Percentiles rank a stretch among this genome's conserved stretches.
These are phyloP conservation scores for Bolborhynchus lineola DNA, from an alignment of 2,113 vertebrate genomes.

Conservation along the genomic window DNA sequence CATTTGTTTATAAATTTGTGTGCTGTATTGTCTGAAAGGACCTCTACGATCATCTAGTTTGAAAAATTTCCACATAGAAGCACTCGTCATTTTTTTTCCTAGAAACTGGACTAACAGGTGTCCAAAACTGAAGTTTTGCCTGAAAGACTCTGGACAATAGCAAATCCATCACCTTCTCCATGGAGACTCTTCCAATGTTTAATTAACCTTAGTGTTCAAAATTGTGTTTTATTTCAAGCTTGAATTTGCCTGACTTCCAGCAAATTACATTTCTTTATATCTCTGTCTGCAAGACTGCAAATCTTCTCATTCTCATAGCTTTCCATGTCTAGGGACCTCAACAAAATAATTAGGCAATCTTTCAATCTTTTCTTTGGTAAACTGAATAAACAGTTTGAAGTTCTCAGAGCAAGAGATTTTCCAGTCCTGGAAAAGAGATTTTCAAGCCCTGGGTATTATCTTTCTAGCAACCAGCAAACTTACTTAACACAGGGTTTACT, in stretches of 20 bases:
- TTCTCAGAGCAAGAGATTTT: neutral
- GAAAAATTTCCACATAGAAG: neutral
- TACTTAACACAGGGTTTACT: neutral
- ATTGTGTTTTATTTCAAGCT: neutral
- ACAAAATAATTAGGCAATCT: conserved; percentile 20
- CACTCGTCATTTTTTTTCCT: neutral
- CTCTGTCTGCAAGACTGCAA: neutral
- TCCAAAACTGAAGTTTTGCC: neutral
- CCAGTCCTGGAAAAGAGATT: too few relatives aligned
- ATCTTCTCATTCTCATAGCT: conserved; percentile 34
- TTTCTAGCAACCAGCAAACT: neutral
- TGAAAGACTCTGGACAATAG: neutral
- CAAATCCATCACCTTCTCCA: neutral
- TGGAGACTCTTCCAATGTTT: neutral
- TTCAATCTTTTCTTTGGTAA: neutral
- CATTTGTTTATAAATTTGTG: neutral
- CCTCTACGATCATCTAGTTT: neutral
- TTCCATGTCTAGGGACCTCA: neutral
- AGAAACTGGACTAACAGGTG: neutral
- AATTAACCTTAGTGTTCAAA: conserved; percentile 28
- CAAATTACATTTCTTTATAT: conserved; percentile 24
- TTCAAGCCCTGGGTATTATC: neutral
- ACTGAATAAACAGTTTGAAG: neutral
- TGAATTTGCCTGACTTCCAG: conserved; percentile 4
- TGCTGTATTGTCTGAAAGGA: neutral